Conservation (phyloP, 2,113 vertebrate species). For the Capreolus pygargus region DNA sequence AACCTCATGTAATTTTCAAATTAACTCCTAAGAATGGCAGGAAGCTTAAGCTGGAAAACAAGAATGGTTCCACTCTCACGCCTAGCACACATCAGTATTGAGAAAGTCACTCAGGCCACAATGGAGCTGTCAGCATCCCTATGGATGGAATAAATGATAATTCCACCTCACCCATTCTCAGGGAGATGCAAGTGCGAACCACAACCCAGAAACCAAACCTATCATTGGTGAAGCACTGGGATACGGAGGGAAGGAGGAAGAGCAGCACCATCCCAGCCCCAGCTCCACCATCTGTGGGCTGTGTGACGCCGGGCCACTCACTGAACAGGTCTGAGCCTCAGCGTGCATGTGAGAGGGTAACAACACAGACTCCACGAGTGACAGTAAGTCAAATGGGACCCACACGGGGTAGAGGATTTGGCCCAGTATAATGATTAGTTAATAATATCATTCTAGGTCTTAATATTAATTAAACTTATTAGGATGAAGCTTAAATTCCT, state of each 20-base stretch:
- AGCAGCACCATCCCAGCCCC: background rate
- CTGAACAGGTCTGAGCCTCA: background rate
- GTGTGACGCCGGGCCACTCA: accelerated
- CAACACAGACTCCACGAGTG: background rate
- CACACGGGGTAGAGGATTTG: too few species aligned
- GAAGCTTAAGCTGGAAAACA: background rate
- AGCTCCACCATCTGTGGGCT: background rate
- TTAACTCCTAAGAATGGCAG: background rate
- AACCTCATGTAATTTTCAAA: background rate
- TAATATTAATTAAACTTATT: background rate
- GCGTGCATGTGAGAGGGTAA: background rate
- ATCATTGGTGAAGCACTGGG: background rate
- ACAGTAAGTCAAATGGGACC: background rate
- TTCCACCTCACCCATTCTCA: background rate
- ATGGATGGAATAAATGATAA: background rate
- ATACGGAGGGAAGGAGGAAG: background rate
- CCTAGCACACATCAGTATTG: too few species aligned
- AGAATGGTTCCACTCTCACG: background rate
- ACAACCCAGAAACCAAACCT: background rate
- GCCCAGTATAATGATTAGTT: too few species aligned
- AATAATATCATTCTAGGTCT: background rate
- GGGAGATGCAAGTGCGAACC: background rate
- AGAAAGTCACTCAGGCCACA: background rate
- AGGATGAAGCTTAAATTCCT: background rate
- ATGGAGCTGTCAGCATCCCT: background rate